These are phyloP conservation scores for Noctilio leporinus DNA, from an alignment of 2,113 vertebrate genomes.

Conservation along the genomic window DNA sequence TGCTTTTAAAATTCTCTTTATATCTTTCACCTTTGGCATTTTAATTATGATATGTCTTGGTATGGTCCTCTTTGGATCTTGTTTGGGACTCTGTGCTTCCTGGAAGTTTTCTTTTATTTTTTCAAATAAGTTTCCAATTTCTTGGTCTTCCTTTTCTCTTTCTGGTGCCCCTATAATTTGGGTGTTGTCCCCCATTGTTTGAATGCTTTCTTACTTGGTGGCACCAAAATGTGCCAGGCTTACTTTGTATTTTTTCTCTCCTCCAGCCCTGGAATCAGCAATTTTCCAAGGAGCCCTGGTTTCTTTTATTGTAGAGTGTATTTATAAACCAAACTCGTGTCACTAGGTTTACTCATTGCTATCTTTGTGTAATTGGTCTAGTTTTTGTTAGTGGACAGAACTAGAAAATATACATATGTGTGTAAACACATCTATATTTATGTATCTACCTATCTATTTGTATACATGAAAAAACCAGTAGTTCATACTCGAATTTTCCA, in stretches of 20 bases:
- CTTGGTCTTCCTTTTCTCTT: too few species aligned
- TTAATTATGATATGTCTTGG: too few species aligned
- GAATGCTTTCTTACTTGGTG: not conserved
- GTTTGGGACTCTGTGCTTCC: too few species aligned
- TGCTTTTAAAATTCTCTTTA: too few species aligned
- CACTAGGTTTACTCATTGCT: not conserved
- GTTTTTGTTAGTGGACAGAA: not conserved
- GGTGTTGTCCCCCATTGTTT: too few species aligned
- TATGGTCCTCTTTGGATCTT: too few species aligned
- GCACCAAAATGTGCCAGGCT: not conserved
- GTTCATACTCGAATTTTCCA: not conserved
- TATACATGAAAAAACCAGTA: not conserved
- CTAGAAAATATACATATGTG: not conserved
- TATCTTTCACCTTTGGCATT: too few species aligned
- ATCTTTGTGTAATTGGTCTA: not conserved
- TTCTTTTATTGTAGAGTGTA: not conserved
- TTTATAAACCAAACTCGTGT: not conserved
- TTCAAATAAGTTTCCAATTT: too few species aligned
- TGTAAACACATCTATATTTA: not conserved
- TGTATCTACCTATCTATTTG: not conserved
- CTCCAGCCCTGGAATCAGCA: not conserved
- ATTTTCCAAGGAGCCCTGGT: not conserved
- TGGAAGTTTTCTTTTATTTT: too few species aligned
- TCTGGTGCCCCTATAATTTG: too few species aligned
- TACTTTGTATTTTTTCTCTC: not conserved